Base-by-base conservation (phyloP, 2,888 invertebrate species). In the Pristionchus japonicus region DNA sequence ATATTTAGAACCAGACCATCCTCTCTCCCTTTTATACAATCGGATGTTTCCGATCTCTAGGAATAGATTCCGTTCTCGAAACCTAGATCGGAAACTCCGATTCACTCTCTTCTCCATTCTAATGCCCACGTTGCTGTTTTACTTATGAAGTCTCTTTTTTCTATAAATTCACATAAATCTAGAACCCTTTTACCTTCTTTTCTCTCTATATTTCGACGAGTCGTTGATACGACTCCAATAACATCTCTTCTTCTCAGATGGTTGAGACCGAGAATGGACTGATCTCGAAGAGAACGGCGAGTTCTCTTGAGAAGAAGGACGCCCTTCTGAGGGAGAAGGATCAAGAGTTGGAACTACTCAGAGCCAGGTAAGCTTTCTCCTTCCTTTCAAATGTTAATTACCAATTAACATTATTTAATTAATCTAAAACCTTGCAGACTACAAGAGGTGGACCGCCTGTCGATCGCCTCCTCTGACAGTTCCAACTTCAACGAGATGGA, bases 261-360 rank as follows among this genome's bases (percentile, higher is more conserved):
- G 27, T 85, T 0, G 85, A 64, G n/a, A 31, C 85, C 0, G 85
- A 85, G 85, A 85, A 85, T 34, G 52, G 43, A 43, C 7, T 31
- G 27, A 43, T 64, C 3, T 1, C 43, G 34, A 43, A 85, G 40
- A 61, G 52, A 85, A 27, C 40, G 15, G 15, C n/a, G 17, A 64
- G n/a, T 64, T 27, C 31, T 15, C 17, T 85, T 3, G 85, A 85
- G 43, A 43, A 17, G 37, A 61, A 40, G 1, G 85, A 64, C 37
- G 49, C 11, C n/a, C 23, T 85, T 11, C 7, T 47, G 40, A 49
- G 31, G 20, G 61, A 61, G 40, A 61, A 64, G 11, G 64, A 85
- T 27, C 15, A 37, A 20, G 37, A 82, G 31, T 27, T 82, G 15
- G 37, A 82, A 4, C 31, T 27, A 34, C 20, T 82, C 43, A 43